Evolutionary conservation across 2,888 invertebrate genomes (phyloP).

Genomic region (Platycheirus albimanus): DNA sequence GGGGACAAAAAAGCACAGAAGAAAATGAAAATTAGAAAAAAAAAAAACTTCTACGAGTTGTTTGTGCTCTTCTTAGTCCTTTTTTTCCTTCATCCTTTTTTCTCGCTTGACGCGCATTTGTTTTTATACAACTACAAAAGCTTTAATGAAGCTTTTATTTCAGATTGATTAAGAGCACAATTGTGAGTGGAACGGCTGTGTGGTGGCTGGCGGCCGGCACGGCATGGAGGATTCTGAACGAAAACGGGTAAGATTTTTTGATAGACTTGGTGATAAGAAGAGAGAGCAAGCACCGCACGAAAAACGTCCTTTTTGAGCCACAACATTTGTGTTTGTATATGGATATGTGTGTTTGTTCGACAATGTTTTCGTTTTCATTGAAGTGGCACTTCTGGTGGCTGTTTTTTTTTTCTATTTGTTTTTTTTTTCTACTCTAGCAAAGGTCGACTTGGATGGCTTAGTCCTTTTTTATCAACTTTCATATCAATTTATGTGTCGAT

Average conservation of each 20-base stretch:
- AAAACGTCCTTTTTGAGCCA: slow-evolving; percentile 32
- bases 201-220: background rate
- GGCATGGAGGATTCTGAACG: background rate
- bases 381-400: slow-evolving; percentile 52
- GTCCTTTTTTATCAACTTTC: slow-evolving; percentile 38
- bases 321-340: slow-evolving; percentile 6
- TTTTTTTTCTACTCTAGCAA: background rate
- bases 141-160: slow-evolving; percentile 73
- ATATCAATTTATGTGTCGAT: slow-evolving; percentile 70
- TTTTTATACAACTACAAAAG: slow-evolving; percentile 65
- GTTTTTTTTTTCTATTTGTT: slow-evolving; percentile 13
- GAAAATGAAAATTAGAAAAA: too few relatives aligned
- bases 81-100: slow-evolving; percentile 41
- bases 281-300: background rate
- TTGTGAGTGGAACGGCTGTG: slow-evolving; percentile 10
- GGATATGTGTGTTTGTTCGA: slow-evolving; percentile 41
- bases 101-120: slow-evolving; percentile 40
- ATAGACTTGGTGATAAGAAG: slow-evolving; percentile 40
- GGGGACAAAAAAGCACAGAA: too few relatives aligned
- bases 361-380: slow-evolving; percentile 72
- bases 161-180: slow-evolving; percentile 68
- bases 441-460: slow-evolving; percentile 27
- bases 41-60: slow-evolving; percentile 50
- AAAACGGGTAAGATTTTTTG: slow-evolving; percentile 8
- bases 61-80: slow-evolving; percentile 68